A percentile compares a stretch with the other conserved stretches of the same genome.
phyloP scores from a whole-genome alignment of 2,113 vertebrate genomes.

The Tenrec ecaudatus region DNA sequence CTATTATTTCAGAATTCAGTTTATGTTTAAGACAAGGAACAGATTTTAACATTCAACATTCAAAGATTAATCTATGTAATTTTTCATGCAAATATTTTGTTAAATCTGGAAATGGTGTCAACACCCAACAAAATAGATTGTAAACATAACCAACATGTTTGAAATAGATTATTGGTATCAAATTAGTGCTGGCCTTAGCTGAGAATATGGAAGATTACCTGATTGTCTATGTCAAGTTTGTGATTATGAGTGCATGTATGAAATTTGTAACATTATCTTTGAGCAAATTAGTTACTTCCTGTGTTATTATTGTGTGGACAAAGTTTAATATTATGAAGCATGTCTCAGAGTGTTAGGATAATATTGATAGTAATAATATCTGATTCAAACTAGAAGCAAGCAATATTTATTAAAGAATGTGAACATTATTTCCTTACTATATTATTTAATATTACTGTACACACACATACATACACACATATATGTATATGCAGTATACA shows the following conservation, averaged over 20 bases:
- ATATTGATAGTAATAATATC: not conserved
- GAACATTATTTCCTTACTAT: not conserved
- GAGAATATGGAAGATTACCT: not conserved
- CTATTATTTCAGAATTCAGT: constrained; percentile 73
- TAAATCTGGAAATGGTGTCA: constrained; percentile 57
- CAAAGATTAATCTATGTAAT: constrained; percentile 50
- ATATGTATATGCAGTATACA: not conserved
- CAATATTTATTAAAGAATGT: constrained; percentile 13
- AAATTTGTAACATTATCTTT: not conserved
- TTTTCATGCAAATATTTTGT: constrained; percentile 71
- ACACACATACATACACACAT: too few species aligned
- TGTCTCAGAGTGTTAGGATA: not conserved
- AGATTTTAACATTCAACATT: constrained; percentile 72
- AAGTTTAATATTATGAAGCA: not conserved
- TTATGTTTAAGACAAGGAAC: constrained; percentile 76
- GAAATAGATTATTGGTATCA: not conserved
- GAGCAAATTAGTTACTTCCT: not conserved
- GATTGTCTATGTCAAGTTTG: not conserved
- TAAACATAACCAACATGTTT: constrained; percentile 3
- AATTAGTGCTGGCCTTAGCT: too few species aligned
- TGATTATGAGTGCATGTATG: not conserved
- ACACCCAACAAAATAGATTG: constrained; percentile 26
- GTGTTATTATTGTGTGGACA: not conserved
- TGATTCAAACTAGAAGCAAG: not conserved
- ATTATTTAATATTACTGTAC: too few species aligned